Evolutionary conservation across 2,888 invertebrate species (phyloP), one percentile per base, ranked within the genome.

Genomic region (Entomobrya proxima): DNA sequence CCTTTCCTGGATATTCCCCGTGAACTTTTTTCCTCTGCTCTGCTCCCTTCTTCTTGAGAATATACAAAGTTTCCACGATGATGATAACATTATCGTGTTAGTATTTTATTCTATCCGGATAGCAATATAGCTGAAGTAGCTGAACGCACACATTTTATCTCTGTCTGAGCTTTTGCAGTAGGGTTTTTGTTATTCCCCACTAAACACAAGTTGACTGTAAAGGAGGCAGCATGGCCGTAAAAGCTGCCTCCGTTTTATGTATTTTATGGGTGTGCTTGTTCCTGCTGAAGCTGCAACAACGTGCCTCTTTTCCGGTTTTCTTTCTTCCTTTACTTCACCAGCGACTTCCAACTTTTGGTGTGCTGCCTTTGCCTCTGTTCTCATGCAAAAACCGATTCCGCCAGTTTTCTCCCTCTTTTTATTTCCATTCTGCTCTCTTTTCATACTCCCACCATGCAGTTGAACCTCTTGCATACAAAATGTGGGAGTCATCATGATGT

Each of bases 271-370:
- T 18, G 35, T 67, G 9, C 24, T 67, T 67, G 40, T 9, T 4
- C 32, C 18, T 24, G 40, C 40, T 40, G 40, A n/a, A n/a, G n/a
- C 27, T 77, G 32, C 37, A 80, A 55, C 52, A 80, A 55, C 69
- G 72, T 79, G 64, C 44, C 69, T 78, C 44, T 50, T 52, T 83
- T 77, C 83, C 77, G 83, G 55, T 84, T 84, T 78, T 76, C 40
- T 27, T 76, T 61, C 69, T 55, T 72, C 30, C 74, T 15, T 81
- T 40, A n/a, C 27, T 74, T 69, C 35, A 4, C 21, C 27, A 30
- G 4, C 11, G 6, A 74, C 21, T 1, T 15, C 9, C 47, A 27
- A 61, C 30, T 9, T 44, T 74, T 27, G 24, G 24, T 27, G 35
- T 47, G 47, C 58, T 55, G 55, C 37, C 32, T 52, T 76, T 75